Percentiles rank a stretch among this genome's conserved stretches.
Conservation (phyloP, 2,888 invertebrate genomes). For the Halictus quadricinctus region DNA sequence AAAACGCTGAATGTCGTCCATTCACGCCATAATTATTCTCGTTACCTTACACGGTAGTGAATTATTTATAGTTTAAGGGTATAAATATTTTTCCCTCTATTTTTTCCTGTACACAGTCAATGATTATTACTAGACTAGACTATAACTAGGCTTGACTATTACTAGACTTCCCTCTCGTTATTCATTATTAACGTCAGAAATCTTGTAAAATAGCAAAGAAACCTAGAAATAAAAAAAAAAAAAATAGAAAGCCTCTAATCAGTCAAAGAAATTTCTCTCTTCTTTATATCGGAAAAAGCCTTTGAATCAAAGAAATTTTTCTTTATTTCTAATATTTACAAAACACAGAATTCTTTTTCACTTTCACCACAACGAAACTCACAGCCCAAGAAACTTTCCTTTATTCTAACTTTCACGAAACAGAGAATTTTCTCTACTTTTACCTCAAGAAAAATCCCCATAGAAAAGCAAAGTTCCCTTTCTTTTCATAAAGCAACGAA, state of each 20-base stretch:
- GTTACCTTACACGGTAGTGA: not conserved
- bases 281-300: not conserved
- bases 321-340: not conserved
- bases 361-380: not conserved
- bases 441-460: not conserved
- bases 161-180: not conserved
- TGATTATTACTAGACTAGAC: not conserved
- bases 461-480: not conserved
- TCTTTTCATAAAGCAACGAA: not conserved
- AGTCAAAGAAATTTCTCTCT: not conserved
- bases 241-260: not conserved
- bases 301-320: not conserved
- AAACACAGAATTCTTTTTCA: not conserved
- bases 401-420: not conserved
- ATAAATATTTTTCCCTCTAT: not conserved
- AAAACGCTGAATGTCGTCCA: not conserved
- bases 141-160: not conserved
- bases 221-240: not conserved
- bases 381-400: not conserved
- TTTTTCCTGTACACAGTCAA: not conserved
- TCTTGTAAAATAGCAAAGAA: too few relatives aligned
- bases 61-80: not conserved
- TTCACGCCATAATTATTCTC: not conserved
- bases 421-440: not conserved
- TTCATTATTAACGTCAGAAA: too few relatives aligned